Base-by-base conservation (phyloP, 2,113 vertebrate genomes). In the Macaca fascicularis region DNA sequence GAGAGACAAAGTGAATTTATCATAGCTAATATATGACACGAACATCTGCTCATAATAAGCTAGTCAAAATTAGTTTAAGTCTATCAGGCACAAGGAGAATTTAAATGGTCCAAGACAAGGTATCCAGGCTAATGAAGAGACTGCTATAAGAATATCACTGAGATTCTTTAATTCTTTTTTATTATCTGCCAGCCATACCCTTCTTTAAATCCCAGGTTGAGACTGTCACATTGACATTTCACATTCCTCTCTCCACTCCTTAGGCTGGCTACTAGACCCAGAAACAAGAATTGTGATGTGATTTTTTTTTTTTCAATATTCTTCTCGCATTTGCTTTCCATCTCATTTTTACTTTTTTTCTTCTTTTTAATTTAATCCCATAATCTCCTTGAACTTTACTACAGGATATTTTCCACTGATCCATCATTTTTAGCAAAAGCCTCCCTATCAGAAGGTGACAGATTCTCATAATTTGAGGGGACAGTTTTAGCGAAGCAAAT, bases 41-140 rank as follows among this genome's bases (percentile, higher is more conserved):
- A 97, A 95, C 88, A 97, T 90, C 90, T 97, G 97, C n/a, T 98
- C 72, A 95, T 95, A 95, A 96, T 96, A 90, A 97, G 61, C 19
- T 48, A 96, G 80, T 95, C 75, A 97, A 95, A 95, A 95, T 96
- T 82, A 94, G 70, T 95, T 95, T 90, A 95, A 82, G 76, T 94
- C 79, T 96, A 78, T 93, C 74, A 86, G 81, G 81, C 50, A 94
- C 48, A 95, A 92, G 72, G 74, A 93, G 43, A 97, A 96, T 89
- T 89, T 90, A 94, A 97, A 97, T 94, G 67, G 52, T 30, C 81
- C 48, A 89, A 89, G 72, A 97, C 43, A 84, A 92, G 35, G 38
- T 59, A 82, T 43, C 22, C 27, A 76, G 64, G 70, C 30, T 90
- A 40, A 87, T 59, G 45, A 90, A 87, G 30, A 93, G n/a, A 59